phyloP scores from a whole-genome alignment of 2,113 vertebrate species.

The Kryptolebias marmoratus region DNA sequence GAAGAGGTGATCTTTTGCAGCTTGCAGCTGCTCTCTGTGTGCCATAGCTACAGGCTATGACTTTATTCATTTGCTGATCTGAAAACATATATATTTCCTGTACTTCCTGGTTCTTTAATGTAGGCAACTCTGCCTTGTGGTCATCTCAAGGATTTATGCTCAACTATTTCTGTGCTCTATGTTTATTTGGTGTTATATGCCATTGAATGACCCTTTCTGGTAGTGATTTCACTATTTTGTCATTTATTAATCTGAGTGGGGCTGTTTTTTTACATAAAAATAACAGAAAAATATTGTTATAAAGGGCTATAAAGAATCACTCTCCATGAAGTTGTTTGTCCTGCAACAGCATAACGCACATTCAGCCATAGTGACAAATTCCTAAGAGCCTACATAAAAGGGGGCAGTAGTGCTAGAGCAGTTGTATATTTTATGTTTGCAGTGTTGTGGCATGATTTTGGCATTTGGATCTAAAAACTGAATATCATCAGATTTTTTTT shows the following conservation, averaged over 20 bases:
- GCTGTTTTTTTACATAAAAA: conserved; percentile 17
- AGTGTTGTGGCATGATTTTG: not conserved
- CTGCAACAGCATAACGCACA: conserved; percentile 7
- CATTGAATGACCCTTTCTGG: conserved; percentile 25
- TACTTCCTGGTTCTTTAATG: conserved; percentile 27
- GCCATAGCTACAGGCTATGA: conserved; percentile 7
- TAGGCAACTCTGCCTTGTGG: conserved; percentile 21
- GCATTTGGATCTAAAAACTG: not conserved
- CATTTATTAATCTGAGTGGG: not conserved
- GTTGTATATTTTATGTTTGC: not conserved
- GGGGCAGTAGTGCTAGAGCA: not conserved
- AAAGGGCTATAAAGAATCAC: conserved; percentile 5
- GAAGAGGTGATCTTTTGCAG: conserved; percentile 6
- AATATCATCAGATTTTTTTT: no score
- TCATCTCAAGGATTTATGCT: conserved; percentile 9
- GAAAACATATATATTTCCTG: conserved; percentile 17
- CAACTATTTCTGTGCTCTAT: not conserved
- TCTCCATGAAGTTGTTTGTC: conserved; percentile 14
- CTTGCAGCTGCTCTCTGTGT: not conserved
- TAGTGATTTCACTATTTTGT: conserved; percentile 3
- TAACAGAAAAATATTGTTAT: conserved; percentile 11
- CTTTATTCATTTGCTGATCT: conserved; percentile 38
- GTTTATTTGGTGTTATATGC: conserved; percentile 4
- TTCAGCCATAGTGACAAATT: conserved; percentile 18
- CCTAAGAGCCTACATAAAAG: not conserved